phyloP scores from a whole-genome alignment of 2,888 invertebrate species.

The Pocota personata region DNA sequence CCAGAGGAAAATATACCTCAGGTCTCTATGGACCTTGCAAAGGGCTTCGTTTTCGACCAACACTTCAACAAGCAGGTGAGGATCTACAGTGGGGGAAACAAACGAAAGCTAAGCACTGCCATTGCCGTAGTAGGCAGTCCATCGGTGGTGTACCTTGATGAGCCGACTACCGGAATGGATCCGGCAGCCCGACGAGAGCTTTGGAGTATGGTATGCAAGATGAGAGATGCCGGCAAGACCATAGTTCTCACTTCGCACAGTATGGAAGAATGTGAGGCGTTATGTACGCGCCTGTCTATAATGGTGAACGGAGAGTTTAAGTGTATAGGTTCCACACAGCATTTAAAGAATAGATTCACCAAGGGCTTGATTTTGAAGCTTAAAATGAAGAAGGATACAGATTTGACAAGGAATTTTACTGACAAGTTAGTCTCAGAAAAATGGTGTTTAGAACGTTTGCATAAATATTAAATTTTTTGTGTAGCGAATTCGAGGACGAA shows the following conservation, averaged over 20 bases:
- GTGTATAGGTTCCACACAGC: slow-evolving; percentile 89
- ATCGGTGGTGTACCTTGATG: slow-evolving; percentile 88
- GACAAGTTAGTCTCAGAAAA: slow-evolving; percentile 8
- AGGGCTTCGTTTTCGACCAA: slow-evolving; percentile 85
- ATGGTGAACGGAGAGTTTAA: slow-evolving; percentile 92
- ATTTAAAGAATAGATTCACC: slow-evolving; percentile 89
- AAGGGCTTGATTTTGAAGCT: slow-evolving; percentile 83
- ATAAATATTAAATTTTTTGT: not conserved
- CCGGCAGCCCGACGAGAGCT: slow-evolving; percentile 86
- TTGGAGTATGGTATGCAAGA: slow-evolving; percentile 89
- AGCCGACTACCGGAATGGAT: slow-evolving; percentile 86
- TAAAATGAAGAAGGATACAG: slow-evolving; percentile 75
- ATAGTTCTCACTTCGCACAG: slow-evolving; percentile 93
- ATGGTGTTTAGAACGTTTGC: not conserved
- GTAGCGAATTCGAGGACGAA: slow-evolving; percentile 56
- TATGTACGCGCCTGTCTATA: slow-evolving; percentile 91
- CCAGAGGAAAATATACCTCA: slow-evolving; percentile 80
- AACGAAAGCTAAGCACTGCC: slow-evolving; percentile 89
- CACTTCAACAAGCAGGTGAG: slow-evolving; percentile 86
- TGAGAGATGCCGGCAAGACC: slow-evolving; percentile 88
- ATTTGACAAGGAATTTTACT: slow-evolving; percentile 14
- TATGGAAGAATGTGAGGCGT: slow-evolving; percentile 93
- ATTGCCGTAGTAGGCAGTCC: slow-evolving; percentile 88
- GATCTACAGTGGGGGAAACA: slow-evolving; percentile 89
- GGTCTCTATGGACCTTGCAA: slow-evolving; percentile 81